phyloP scores from a whole-genome alignment of 2,113 vertebrate species.

The Aspidoscelis tigris region DNA sequence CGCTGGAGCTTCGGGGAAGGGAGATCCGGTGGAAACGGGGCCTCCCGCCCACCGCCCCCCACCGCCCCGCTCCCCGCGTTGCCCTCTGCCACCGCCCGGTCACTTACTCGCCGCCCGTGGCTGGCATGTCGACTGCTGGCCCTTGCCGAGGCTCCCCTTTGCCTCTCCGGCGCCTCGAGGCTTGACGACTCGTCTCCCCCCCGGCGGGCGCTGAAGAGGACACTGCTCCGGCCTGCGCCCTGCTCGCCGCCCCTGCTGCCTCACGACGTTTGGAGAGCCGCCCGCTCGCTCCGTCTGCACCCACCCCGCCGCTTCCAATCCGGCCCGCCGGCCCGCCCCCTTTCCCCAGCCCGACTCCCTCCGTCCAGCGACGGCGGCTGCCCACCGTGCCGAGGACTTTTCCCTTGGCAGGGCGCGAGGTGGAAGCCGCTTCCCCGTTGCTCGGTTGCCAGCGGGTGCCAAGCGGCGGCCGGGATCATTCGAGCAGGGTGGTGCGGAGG shows the following conservation, averaged over 20 bases:
- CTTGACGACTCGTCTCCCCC: neutral
- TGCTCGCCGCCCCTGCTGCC: neutral
- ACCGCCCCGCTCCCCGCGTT: neutral
- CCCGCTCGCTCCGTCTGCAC: neutral
- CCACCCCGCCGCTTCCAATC: neutral
- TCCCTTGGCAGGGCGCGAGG: neutral
- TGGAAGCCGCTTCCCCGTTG: no score
- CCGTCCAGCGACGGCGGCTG: no score
- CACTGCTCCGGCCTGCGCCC: neutral
- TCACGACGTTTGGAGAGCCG: neutral
- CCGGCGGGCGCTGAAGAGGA: neutral
- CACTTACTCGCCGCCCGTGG: conserved; percentile 38
- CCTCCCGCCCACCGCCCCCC: no score
- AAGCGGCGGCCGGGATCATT: no score
- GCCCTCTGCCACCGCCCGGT: neutral
- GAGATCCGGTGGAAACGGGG: neutral
- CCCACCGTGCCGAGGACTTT: neutral
- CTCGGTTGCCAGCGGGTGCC: no score
- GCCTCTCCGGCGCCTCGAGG: neutral
- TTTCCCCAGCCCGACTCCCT: neutral
- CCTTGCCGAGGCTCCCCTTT: neutral
- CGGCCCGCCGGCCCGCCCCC: conserved; percentile 13
- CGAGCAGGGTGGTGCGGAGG: neutral
- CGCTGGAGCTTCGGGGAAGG: neutral
- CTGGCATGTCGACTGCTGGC: conserved; percentile 19